Evolutionary conservation across 2,113 vertebrate genomes (phyloP).

Genomic region (Microcebus griseorufus): DNA sequence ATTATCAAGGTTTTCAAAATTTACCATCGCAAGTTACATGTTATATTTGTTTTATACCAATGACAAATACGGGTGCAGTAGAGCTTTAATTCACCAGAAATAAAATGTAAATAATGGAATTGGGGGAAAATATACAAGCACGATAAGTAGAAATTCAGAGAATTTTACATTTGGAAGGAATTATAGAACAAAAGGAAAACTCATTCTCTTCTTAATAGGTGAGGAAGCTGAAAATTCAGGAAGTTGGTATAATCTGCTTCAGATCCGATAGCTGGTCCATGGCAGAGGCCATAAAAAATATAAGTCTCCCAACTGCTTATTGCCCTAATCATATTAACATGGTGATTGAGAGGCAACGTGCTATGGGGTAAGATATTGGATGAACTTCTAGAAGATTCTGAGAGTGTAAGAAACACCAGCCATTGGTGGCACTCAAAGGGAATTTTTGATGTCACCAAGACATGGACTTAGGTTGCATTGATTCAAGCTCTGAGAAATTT

Average conservation of each 20-base stretch:
- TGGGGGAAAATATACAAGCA: neutral
- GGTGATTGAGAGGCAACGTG: neutral
- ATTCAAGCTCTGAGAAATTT: neutral
- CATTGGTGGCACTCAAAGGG: neutral
- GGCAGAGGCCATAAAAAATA: neutral
- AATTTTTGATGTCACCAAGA: neutral
- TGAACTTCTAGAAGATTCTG: neutral
- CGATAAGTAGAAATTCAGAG: neutral
- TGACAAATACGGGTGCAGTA: neutral
- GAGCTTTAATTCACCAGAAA: neutral
- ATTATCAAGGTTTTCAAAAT: neutral
- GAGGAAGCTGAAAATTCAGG: neutral
- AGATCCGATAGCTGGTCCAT: neutral
- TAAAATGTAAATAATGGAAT: neutral
- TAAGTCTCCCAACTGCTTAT: neutral
- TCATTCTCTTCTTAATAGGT: neutral
- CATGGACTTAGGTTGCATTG: neutral
- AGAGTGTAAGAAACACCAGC: neutral
- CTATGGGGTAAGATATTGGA: neutral
- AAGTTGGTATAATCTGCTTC: neutral
- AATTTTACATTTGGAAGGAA: neutral
- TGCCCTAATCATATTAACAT: neutral
- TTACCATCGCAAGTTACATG: neutral
- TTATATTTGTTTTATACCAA: neutral
- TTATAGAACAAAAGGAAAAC: neutral